Evolutionary conservation across 1,140 invertebrate genomes (phyloP), one percentile per base, ranked within the genome.

Genomic region (Octopus sinensis): DNA sequence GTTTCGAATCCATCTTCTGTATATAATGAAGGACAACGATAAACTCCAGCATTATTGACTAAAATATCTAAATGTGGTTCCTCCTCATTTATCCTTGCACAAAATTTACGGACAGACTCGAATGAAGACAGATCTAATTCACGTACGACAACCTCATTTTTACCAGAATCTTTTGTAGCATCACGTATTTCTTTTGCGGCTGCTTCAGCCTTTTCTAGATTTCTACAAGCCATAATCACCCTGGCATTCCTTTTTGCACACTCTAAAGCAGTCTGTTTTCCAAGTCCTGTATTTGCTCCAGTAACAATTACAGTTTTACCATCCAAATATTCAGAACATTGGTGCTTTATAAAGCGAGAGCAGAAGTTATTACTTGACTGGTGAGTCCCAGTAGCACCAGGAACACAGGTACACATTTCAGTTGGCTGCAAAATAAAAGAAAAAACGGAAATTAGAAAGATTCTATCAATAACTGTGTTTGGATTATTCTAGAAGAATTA

Each of bases 271-370:
- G 95, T 94, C 90, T 96, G 95, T 91, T 94, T 95, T 10, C 97
- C 97, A 84, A 98, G 96, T 13, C 96, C 97, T 56, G 93, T 93
- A 89, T 96, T 97, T 0, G 94, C 93, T 76, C 96, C 96, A 13
- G 96, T 97, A 10, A 98, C 92, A 81, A 98, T 93, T 4, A 94
- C 92, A 6, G 95, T 93, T 92, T 96, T 96, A 1, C 96, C 96
- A 82, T 93, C 75, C 84, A 90, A 82, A 4, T 84, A 80, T 23
- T 77, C 81, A 17, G 30, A 43, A 43, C 30, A 43, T 43, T 43
- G 30, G 30, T 43, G 30, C 30, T 43, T 43, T 43, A 43, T 43
- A 43, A 43, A 43, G 30, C 0, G 30, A 43, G 30, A 3, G 30
- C 1, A 43, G 30, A 1, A 43, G 30, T 1, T 3, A 43, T 43